Conservation (phyloP, 2,797 vertebrate genomes). For the Geotria australis region DNA sequence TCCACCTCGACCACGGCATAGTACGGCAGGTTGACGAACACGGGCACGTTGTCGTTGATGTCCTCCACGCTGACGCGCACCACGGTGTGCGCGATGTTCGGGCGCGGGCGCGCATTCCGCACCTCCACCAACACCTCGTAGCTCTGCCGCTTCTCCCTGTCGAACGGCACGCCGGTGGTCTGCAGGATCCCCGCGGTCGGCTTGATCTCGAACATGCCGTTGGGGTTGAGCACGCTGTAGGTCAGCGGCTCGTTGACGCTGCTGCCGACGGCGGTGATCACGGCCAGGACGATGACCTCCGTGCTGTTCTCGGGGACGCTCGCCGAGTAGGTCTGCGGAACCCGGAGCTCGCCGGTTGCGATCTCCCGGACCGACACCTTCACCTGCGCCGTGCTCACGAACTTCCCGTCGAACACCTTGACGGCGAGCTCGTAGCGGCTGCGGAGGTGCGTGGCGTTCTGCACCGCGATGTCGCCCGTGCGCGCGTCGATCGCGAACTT, state of each 20-base stretch:
- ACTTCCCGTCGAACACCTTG: constrained; percentile 63
- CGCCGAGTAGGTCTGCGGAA: constrained; percentile 54
- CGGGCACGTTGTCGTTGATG: constrained; percentile 51
- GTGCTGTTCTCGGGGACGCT: constrained; percentile 45
- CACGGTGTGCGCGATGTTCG: constrained; percentile 34
- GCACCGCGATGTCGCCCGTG: constrained; percentile 40
- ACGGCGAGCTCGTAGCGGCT: constrained; percentile 70
- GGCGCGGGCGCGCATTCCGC: constrained; percentile 23
- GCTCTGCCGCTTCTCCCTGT: constrained; percentile 42
- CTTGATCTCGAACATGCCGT: constrained; percentile 56
- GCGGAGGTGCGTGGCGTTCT: constrained; percentile 62
- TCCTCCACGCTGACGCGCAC: constrained; percentile 51
- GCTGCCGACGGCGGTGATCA: constrained; percentile 53
- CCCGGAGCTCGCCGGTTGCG: constrained; percentile 42
- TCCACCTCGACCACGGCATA: constrained; percentile 58
- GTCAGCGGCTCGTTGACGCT: constrained; percentile 76
- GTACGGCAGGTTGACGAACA: constrained; percentile 79
- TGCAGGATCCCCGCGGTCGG: constrained; percentile 65
- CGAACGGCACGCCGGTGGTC: constrained; percentile 62
- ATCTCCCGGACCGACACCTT: constrained; percentile 74
- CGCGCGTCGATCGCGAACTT: constrained; percentile 47
- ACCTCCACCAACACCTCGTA: constrained; percentile 70
- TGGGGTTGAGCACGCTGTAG: constrained; percentile 66
- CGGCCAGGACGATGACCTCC: constrained; percentile 40
- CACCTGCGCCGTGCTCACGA: constrained; percentile 31